These are phyloP conservation scores for Drosophila leontia DNA, from an alignment of 1,140 invertebrate genomes.

Conservation along the genomic window DNA sequence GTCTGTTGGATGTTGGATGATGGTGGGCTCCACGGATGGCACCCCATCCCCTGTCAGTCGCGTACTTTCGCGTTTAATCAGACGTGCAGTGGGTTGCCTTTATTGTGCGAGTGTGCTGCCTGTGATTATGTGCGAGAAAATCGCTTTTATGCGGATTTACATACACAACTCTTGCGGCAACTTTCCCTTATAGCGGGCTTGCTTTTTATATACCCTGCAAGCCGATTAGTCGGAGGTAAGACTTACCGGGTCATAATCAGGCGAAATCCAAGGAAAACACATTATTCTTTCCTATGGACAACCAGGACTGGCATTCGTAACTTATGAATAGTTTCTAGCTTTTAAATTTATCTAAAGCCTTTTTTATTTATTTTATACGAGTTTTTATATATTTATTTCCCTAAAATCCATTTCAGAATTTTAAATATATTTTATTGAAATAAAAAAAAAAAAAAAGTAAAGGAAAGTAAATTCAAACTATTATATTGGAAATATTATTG, in stretches of 20 bases:
- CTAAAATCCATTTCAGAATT: background rate
- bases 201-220: conserved; percentile 10
- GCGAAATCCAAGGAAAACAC: background rate
- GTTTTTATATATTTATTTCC: background rate
- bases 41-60: conserved; percentile 16
- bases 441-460: background rate
- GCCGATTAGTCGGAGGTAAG: background rate
- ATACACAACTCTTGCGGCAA: conserved; percentile 15
- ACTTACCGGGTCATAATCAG: conserved; percentile 1
- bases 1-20: conserved; percentile 15
- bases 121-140: conserved; percentile 28
- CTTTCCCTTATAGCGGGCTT: conserved; percentile 1
- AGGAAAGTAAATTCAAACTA: background rate
- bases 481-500: too few species aligned
- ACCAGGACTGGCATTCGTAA: background rate
- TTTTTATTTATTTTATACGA: too few species aligned
- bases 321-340: background rate
- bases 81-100: conserved; percentile 63
- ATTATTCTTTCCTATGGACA: background rate
- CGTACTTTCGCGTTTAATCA: conserved; percentile 75
- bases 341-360: background rate
- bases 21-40: conserved; percentile 1
- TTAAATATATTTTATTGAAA: background rate
- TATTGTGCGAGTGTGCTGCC: conserved; percentile 44
- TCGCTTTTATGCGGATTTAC: conserved; percentile 27